Base-by-base conservation (phyloP, 2,888 invertebrate genomes). In the Pyrochroa serraticornis region DNA sequence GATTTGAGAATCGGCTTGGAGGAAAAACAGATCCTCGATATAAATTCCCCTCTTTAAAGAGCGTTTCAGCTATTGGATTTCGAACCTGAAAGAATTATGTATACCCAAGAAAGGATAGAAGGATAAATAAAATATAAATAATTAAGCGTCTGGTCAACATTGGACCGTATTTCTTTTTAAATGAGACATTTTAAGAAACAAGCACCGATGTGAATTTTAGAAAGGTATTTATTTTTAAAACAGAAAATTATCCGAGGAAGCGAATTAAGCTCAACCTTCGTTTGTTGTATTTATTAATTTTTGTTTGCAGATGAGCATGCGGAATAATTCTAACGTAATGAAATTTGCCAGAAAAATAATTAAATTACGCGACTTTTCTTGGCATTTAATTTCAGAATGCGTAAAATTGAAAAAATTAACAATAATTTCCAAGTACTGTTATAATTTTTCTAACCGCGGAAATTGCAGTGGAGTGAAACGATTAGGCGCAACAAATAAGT, bases 121-220 rank as follows among this genome's bases (percentile, higher is more conserved):
- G 53, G 47, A 52, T 58, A 58, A 58, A 58, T 53, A 58, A 53
- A 53, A 58, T 53, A 58, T 58, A 58, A 58, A 58, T 58, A 58
- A 58, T 58, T 58, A 53, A 58, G 42, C 43, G 12, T 43, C 53
- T 53, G 53, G 53, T 53, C 58, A 58, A 58, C 48, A 47, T 58
- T 43, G 34, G 44, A 43, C 34, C 53, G 49, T 52, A 52, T 52
- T 48, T 52, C 58, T 51, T 47, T n/a, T 46, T 52, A 52, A 52
- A 52, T 51, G 43, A 58, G 43, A 41, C 57, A 45, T 47, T 50
- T 47, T 36, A 39, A 36, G 39, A 30, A 8, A 41, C 12, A 22
- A 33, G 45, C 45, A 12, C 44, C 38, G 6, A 44, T 44, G 39
- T 42, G 42, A 48, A 55, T 48, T 48, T 32, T 43, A 0, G 38